Percentiles rank a stretch among this genome's conserved stretches.
Conservation (phyloP, 2,888 invertebrate species). For the Epistrophe grossulariae region DNA sequence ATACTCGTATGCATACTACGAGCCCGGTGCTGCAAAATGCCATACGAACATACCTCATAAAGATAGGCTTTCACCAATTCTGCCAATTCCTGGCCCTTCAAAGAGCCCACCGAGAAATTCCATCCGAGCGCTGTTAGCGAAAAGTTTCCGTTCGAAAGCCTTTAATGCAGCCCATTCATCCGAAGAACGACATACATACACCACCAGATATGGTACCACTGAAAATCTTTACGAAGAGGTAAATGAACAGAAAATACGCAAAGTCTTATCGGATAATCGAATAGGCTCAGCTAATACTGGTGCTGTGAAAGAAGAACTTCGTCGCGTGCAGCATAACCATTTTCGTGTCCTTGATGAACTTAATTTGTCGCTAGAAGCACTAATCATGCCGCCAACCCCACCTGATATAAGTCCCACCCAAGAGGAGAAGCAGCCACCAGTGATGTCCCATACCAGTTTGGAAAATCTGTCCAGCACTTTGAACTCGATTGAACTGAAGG, state of each 20-base stretch:
- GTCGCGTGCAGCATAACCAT: slow-evolving; percentile 92
- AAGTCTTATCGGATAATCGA: slow-evolving; percentile 85
- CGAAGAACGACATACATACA: slow-evolving; percentile 87
- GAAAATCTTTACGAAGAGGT: slow-evolving; percentile 85
- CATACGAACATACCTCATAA: slow-evolving; percentile 86
- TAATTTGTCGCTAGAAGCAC: slow-evolving; percentile 94
- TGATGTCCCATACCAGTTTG: slow-evolving; percentile 82
- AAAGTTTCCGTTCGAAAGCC: slow-evolving; percentile 82
- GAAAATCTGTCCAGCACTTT: slow-evolving; percentile 83
- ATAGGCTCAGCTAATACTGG: slow-evolving; percentile 88
- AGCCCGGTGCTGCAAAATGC: slow-evolving; percentile 87
- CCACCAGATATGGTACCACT: slow-evolving; percentile 92
- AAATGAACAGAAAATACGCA: slow-evolving; percentile 83
- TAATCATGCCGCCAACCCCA: slow-evolving; percentile 92
- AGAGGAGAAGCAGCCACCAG: slow-evolving; percentile 84
- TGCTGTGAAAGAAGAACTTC: slow-evolving; percentile 92
- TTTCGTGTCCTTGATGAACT: slow-evolving; percentile 93
- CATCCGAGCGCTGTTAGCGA: slow-evolving; percentile 82
- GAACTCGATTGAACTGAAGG: slow-evolving; percentile 83
- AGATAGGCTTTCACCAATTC: slow-evolving; percentile 78
- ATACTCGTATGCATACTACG: slow-evolving; percentile 94
- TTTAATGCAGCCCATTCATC: slow-evolving; percentile 80
- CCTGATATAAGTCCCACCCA: slow-evolving; percentile 84
- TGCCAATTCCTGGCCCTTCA: slow-evolving; percentile 79
- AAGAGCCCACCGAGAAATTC: slow-evolving; percentile 83